Conservation (phyloP, 92 coral and sea anemone species). For the Porites lobata region DNA sequence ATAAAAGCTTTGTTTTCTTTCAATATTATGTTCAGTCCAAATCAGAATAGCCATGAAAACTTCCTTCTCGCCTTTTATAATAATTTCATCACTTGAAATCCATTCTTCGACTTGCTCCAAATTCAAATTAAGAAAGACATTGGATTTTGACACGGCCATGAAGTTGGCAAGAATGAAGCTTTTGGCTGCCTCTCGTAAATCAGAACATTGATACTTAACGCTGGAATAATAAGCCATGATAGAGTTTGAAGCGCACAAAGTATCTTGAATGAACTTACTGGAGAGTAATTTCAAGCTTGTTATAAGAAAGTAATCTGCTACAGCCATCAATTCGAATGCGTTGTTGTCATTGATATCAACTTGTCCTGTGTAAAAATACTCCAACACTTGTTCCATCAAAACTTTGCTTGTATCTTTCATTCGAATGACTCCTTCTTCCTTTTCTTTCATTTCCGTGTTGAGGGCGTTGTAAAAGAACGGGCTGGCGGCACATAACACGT, state of each 20-base stretch:
- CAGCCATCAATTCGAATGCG: too few relatives aligned
- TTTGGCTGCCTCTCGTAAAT: not conserved
- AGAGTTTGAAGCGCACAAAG: not conserved
- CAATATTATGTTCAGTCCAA: not conserved
- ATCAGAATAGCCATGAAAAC: not conserved
- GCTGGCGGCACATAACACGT: not conserved
- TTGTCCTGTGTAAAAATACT: too few relatives aligned
- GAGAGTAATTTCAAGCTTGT: not conserved
- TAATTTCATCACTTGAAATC: not conserved
- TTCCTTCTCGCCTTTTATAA: not conserved
- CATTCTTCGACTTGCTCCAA: not conserved
- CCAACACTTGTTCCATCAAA: not conserved
- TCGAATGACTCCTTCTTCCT: not conserved
- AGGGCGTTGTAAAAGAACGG: not conserved
- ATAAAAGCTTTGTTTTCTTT: not conserved
- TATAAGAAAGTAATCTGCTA: not conserved
- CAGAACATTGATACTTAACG: not conserved
- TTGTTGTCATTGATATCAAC: too few relatives aligned
- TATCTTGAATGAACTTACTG: not conserved
- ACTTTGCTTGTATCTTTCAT: not conserved
- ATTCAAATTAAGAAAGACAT: not conserved
- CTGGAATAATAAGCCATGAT: not conserved
- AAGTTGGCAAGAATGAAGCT: not conserved
- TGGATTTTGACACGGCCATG: not conserved
- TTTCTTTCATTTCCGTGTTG: not conserved